These are phyloP conservation scores for Acanthococcus lagerstroemiae DNA, from an alignment of 2,888 invertebrate genomes.

Conservation along the genomic window DNA sequence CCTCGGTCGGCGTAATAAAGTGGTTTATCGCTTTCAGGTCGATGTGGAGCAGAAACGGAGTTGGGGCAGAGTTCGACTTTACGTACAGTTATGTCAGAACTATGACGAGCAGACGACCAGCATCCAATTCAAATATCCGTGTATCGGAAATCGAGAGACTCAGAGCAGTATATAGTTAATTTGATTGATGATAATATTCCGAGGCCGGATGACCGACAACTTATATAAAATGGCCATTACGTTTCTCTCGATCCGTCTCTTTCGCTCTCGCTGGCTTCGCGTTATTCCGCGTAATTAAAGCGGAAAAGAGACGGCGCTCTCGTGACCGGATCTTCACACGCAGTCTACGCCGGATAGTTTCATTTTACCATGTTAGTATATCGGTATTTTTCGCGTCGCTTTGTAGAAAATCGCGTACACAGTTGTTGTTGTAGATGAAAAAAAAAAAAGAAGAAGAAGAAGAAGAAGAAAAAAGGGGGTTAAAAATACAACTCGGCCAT, in stretches of 20 bases:
- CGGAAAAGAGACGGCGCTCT: slow-evolving; percentile 17
- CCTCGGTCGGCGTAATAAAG: background rate
- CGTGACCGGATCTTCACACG: slow-evolving; percentile 29
- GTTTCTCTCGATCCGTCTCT: slow-evolving; percentile 13
- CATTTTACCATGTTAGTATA: slow-evolving; percentile 19
- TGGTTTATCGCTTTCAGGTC: slow-evolving; percentile 6
- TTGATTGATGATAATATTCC: slow-evolving; percentile 29
- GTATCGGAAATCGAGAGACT: too few species aligned
- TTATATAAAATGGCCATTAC: slow-evolving; percentile 24
- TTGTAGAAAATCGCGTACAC: background rate
- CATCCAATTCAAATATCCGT: slow-evolving; percentile 21
- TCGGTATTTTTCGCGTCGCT: slow-evolving; percentile 16
- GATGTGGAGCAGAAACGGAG: background rate
- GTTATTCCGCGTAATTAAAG: slow-evolving; percentile 27
- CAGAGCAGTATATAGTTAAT: too few species aligned
- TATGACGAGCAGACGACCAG: slow-evolving; percentile 22
- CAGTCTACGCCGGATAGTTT: slow-evolving; percentile 9
- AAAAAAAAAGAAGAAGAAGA: background rate
- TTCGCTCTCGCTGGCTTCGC: slow-evolving; percentile 3
- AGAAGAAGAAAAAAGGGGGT: too few species aligned
- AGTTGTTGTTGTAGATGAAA: background rate
- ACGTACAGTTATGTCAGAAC: slow-evolving; percentile 16
- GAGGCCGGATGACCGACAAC: slow-evolving; percentile 19
- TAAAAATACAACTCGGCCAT: too few species aligned
- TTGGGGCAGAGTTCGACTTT: slow-evolving; percentile 2